phyloP scores from a whole-genome alignment of 2,113 vertebrate genomes.

The Odocoileus hemionus region DNA sequence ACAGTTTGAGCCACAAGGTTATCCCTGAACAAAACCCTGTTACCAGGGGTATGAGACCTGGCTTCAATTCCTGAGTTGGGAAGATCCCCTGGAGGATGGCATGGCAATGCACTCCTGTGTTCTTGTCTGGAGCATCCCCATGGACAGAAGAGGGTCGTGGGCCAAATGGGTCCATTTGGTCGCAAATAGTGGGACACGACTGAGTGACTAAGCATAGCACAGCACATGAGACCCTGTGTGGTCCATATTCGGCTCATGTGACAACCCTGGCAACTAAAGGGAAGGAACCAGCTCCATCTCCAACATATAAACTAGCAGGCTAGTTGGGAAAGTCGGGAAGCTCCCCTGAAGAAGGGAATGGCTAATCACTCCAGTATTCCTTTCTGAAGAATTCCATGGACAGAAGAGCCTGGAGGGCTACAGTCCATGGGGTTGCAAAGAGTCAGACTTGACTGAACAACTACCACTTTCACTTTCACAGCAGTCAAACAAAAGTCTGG shows the following conservation, averaged over 20 bases:
- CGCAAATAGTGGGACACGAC: not conserved
- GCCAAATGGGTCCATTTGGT: not conserved
- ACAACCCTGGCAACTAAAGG: not conserved
- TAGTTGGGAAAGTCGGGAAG: not conserved
- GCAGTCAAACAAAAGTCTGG: not conserved
- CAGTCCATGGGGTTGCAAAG: not conserved
- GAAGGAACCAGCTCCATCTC: not conserved
- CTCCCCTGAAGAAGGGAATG: not conserved
- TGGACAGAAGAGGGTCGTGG: not conserved
- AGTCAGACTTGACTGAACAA: not conserved
- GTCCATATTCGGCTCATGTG: not conserved
- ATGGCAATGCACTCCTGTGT: not conserved
- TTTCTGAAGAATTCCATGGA: not conserved
- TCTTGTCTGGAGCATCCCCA: not conserved
- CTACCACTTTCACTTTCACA: not conserved
- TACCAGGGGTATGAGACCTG: not conserved
- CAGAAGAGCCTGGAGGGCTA: not conserved
- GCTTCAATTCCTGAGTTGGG: fast-evolving
- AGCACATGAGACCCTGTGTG: not conserved
- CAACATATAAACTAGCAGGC: fast-evolving
- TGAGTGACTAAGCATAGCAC: not conserved
- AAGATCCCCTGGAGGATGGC: not conserved
- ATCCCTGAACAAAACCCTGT: not conserved
- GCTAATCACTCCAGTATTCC: not conserved
- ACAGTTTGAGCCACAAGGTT: not conserved